Percentiles rank a stretch among this genome's conserved stretches.
These are phyloP conservation scores for Meliscaeva auricollis DNA, from an alignment of 2,888 invertebrate species.

Conservation along the genomic window DNA sequence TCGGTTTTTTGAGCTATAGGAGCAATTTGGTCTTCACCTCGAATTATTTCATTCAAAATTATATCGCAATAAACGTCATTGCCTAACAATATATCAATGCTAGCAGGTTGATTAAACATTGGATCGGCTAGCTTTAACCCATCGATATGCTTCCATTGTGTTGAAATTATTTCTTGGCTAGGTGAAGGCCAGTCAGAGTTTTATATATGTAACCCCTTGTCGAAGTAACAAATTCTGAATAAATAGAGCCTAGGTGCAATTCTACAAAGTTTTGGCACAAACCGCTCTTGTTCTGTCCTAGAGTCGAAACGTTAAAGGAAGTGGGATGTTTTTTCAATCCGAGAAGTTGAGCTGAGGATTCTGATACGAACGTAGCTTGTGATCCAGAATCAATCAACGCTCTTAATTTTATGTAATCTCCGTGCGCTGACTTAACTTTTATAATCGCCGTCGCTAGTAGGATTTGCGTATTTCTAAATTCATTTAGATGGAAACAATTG, in stretches of 20 bases:
- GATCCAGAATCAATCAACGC: slow-evolving; percentile 13
- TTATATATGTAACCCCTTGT: slow-evolving; percentile 9
- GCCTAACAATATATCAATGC: too few species aligned
- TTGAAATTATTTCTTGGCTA: too few species aligned
- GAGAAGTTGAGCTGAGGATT: neutral
- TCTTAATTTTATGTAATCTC: neutral
- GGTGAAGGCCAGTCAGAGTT: neutral
- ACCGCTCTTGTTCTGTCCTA: neutral
- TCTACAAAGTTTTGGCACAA: neutral
- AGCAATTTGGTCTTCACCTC: too few species aligned
- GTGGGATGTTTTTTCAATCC: neutral
- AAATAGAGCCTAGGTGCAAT: neutral
- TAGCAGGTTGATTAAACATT: too few species aligned
- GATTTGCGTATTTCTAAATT: neutral
- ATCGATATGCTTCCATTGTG: too few species aligned
- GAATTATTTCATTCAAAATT: neutral
- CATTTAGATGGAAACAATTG: slow-evolving; percentile 5
- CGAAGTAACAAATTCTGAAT: neutral
- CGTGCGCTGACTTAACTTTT: neutral
- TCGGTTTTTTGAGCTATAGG: neutral
- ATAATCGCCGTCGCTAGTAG: slow-evolving; percentile 13
- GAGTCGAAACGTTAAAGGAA: neutral
- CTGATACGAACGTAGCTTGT: slow-evolving; percentile 3
- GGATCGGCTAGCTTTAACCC: neutral
- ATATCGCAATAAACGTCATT: too few species aligned